Conservation (phyloP, 2,888 invertebrate species). For the Hetaerina titia region DNA sequence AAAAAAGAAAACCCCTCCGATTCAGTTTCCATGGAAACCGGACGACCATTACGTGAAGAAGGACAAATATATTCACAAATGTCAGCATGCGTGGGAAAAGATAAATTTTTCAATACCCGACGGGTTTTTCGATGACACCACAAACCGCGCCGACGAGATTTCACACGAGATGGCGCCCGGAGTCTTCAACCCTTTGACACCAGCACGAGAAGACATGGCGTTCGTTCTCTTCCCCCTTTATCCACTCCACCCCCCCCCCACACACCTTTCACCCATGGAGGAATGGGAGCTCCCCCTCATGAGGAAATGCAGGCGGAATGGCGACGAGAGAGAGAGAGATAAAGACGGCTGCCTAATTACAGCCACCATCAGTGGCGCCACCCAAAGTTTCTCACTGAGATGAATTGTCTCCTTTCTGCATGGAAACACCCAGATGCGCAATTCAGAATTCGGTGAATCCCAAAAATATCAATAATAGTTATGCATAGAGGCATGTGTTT, state of each 20-base stretch:
- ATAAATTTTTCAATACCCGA: constrained; percentile 14
- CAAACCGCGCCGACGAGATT: background rate
- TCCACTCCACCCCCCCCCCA: background rate
- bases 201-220: background rate
- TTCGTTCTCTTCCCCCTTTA: too few species aligned
- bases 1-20: background rate
- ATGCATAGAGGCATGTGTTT: too few species aligned
- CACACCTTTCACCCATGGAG: background rate
- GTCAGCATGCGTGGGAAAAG: background rate
- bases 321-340: background rate
- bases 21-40: background rate
- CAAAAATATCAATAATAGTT: too few species aligned
- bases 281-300: background rate
- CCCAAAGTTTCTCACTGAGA: background rate
- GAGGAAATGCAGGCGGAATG: background rate
- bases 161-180: background rate
- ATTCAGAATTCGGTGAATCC: too few species aligned
- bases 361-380: background rate
- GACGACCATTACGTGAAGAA: background rate
- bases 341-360: background rate
- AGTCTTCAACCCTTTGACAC: constrained; percentile 9
- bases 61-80: background rate
- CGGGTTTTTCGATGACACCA: background rate
- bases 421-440: background rate
- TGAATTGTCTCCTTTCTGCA: background rate